These are phyloP conservation scores for Thecocarcelia acutangulata DNA, from an alignment of 2,888 invertebrate genomes.

Conservation along the genomic window DNA sequence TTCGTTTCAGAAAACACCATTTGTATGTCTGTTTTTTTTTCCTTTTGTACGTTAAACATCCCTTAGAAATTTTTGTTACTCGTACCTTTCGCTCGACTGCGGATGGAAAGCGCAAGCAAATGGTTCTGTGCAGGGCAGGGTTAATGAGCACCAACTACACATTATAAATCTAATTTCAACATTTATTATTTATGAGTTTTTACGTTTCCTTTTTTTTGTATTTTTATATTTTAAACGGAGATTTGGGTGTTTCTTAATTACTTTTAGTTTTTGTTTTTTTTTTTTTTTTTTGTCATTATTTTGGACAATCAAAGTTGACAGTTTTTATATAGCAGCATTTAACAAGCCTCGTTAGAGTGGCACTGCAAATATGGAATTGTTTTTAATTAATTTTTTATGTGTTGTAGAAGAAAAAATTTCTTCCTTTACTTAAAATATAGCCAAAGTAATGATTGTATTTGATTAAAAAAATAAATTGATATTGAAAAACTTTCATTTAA, in stretches of 20 bases:
- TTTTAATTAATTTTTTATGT: constrained; percentile 13
- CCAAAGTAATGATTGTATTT: too few relatives aligned
- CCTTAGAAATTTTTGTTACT: constrained; percentile 46
- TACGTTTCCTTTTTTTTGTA: constrained; percentile 33
- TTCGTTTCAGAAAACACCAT: constrained; percentile 12
- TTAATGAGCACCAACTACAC: constrained; percentile 66
- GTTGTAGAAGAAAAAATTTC: neutral
- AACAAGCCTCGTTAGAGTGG: constrained; percentile 62
- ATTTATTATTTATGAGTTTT: constrained; percentile 68
- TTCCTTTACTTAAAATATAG: too few relatives aligned
- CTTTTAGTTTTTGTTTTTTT: constrained; percentile 14
- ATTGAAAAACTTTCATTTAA: too few relatives aligned
- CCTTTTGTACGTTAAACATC: constrained; percentile 47
- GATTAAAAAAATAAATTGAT: too few relatives aligned
- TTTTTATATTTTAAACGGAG: constrained; percentile 32
- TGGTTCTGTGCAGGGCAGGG: constrained; percentile 52
- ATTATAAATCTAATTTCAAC: constrained; percentile 68
- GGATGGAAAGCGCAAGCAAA: neutral
- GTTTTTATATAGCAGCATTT: constrained; percentile 59
- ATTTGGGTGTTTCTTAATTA: constrained; percentile 56
- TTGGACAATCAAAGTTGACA: constrained; percentile 57
- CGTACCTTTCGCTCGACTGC: constrained; percentile 36
- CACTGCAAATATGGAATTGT: constrained; percentile 28
- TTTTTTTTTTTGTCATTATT: neutral
- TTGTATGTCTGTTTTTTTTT: constrained; percentile 13